Evolutionary conservation across 2,113 vertebrate species (phyloP).

Genomic region (cat (Felis catus)): F.catus_Fca126_mat1.0 CM031417.1:67933501-67934000

Average conservation of each 20-base stretch:
- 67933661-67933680: neutral
- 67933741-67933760: neutral
- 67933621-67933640: neutral
- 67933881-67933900: neutral
- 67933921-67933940: neutral
- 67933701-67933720: neutral
- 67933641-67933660: neutral
- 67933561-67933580: neutral
- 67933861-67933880: neutral
- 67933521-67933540: neutral
- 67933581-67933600: neutral
- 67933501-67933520: neutral
- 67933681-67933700: neutral
- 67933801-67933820: neutral
- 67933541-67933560: neutral
- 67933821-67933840: neutral
- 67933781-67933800: neutral
- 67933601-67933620: neutral
- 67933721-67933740: neutral
- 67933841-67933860: neutral
- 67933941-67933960: neutral
- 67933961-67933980: neutral
- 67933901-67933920: neutral
- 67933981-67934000: neutral
- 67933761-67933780: neutral